phyloP scores from a whole-genome alignment of 2,888 invertebrate genomes.

The Leptopilina drosophilae region DNA sequence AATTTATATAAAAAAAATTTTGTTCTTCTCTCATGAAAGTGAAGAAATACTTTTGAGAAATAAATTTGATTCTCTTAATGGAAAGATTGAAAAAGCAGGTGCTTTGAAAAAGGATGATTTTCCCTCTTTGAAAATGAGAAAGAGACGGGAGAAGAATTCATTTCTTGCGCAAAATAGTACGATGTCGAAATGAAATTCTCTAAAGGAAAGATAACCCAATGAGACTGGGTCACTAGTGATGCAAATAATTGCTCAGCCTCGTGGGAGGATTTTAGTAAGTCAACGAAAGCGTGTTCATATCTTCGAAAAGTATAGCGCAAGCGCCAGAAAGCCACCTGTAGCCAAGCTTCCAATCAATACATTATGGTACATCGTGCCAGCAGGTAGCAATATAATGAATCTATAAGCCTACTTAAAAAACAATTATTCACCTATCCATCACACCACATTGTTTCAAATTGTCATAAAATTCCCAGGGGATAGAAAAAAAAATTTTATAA shows the following conservation, averaged over 20 bases:
- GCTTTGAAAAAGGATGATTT: too few species aligned
- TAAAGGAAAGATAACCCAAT: not conserved
- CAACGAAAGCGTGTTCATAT: slow-evolving; percentile 71
- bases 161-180: not conserved
- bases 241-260: slow-evolving; percentile 58
- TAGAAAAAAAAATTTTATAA: too few species aligned
- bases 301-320: slow-evolving; percentile 61
- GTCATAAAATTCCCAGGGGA: too few species aligned
- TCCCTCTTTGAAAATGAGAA: not conserved
- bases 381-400: slow-evolving; percentile 51
- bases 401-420: slow-evolving; percentile 34
- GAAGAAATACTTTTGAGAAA: too few species aligned
- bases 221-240: slow-evolving; percentile 28
- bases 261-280: slow-evolving; percentile 70
- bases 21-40: too few species aligned
- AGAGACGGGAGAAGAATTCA: not conserved
- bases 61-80: too few species aligned
- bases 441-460: not conserved
- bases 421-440: not conserved
- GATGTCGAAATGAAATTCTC: not conserved
- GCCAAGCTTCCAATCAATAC: slow-evolving; percentile 76
- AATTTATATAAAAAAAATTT: too few species aligned
- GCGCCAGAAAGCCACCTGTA: slow-evolving; percentile 75
- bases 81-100: too few species aligned
- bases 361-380: slow-evolving; percentile 66